phyloP scores from a whole-genome alignment of 2,888 invertebrate species.

The Zele albiditarsus region DNA sequence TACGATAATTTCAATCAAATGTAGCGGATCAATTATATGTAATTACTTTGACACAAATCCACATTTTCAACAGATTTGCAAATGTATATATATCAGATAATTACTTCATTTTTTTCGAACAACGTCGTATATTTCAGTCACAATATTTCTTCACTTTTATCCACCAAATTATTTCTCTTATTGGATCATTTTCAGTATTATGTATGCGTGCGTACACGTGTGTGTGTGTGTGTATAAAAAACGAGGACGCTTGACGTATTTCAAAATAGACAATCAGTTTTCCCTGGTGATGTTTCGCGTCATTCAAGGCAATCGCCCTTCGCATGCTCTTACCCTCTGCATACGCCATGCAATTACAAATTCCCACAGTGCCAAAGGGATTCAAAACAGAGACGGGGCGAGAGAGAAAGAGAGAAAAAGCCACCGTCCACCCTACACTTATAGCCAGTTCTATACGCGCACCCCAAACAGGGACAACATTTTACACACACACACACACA shows the following conservation, averaged over 20 bases:
- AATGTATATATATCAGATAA: no score
- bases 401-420: background rate
- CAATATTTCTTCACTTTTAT: background rate
- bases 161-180: background rate
- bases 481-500: background rate
- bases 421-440: background rate
- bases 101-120: no score
- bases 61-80: no score
- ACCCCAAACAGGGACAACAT: background rate
- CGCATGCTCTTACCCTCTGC: constrained; percentile 1
- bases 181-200: background rate
- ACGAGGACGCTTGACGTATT: constrained; percentile 13
- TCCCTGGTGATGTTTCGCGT: constrained; percentile 25
- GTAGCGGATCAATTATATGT: no score
- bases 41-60: no score
- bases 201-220: background rate
- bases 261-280: constrained; percentile 38
- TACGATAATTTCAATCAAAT: no score
- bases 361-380: constrained; percentile 39
- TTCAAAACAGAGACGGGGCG: background rate
- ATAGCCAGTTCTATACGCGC: background rate
- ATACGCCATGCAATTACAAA: constrained; percentile 38
- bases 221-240: background rate
- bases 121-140: no score
- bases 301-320: constrained; percentile 25